Evolutionary conservation across 1,140 invertebrate species (phyloP).

Genomic region (Stenopsyche tienmushanensis): DNA sequence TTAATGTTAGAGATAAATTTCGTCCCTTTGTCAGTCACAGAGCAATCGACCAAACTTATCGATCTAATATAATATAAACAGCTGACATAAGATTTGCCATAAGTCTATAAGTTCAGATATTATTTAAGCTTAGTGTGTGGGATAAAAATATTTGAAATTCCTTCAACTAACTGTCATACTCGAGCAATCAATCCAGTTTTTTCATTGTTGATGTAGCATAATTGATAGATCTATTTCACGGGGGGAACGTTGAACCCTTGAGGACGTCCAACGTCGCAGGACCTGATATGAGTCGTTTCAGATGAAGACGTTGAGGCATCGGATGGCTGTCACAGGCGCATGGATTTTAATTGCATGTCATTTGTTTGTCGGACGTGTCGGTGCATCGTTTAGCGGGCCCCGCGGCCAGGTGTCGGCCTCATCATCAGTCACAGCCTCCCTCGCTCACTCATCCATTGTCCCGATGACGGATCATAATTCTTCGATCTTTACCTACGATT

Average conservation of each 20-base stretch:
- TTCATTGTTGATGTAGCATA: too few relatives aligned
- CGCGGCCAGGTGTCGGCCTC: constrained; percentile 20
- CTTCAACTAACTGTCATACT: too few relatives aligned
- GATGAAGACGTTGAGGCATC: constrained; percentile 27
- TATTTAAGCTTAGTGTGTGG: too few relatives aligned
- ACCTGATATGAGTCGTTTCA: background rate
- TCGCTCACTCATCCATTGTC: constrained; percentile 26
- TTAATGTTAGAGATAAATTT: too few relatives aligned
- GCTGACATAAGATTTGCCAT: too few relatives aligned
- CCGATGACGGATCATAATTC: constrained; percentile 26
- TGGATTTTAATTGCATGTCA: constrained; percentile 30
- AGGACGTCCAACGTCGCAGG: background rate
- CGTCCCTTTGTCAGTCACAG: too few relatives aligned
- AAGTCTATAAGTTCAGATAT: too few relatives aligned
- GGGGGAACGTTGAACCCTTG: background rate
- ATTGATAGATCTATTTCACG: too few relatives aligned
- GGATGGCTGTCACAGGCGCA: background rate
- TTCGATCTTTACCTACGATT: constrained; percentile 11
- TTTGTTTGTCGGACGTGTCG: constrained; percentile 18
- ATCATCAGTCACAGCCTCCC: constrained; percentile 20
- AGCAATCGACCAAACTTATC: too few relatives aligned
- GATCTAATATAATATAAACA: too few relatives aligned
- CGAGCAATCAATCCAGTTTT: too few relatives aligned
- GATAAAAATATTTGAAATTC: too few relatives aligned
- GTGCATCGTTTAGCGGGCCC: background rate